phyloP scores from a whole-genome alignment of 2,797 vertebrate genomes.

The Pseudochirops cupreus region DNA sequence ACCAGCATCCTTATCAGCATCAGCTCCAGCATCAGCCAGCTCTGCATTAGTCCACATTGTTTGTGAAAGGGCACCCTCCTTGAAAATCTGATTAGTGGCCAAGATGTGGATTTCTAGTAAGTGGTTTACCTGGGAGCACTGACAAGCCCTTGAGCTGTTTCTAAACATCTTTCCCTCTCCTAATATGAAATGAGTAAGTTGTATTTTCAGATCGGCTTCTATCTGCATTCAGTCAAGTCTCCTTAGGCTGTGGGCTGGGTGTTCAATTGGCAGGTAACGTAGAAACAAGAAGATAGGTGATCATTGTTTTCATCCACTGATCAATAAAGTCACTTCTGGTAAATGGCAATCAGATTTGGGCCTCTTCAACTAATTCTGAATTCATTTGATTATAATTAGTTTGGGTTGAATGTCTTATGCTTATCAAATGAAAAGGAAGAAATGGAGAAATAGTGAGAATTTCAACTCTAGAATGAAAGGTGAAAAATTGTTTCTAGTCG shows the following conservation, averaged over 20 bases:
- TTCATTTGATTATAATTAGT: neutral
- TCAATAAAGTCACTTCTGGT: neutral
- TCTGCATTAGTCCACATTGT: neutral
- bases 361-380: neutral
- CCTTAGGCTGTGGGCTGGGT: neutral
- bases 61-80: slow-evolving; percentile 37
- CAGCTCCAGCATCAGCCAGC: slow-evolving; percentile 51
- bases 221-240: neutral
- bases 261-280: neutral
- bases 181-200: neutral
- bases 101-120: neutral
- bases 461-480: neutral
- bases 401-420: neutral
- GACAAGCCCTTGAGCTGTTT: neutral
- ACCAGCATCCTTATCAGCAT: neutral
- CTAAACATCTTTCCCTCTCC: neutral
- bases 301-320: neutral
- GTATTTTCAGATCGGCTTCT: neutral
- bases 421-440: neutral
- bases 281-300: neutral
- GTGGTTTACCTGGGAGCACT: neutral
- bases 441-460: neutral
- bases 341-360: neutral
- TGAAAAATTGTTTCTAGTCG: neutral
- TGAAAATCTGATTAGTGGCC: slow-evolving; percentile 31